A percentile compares a stretch with the other conserved stretches of the same genome.
Evolutionary conservation across 2,888 invertebrate genomes (phyloP).

Genomic region (Chorisops tibialis): DNA sequence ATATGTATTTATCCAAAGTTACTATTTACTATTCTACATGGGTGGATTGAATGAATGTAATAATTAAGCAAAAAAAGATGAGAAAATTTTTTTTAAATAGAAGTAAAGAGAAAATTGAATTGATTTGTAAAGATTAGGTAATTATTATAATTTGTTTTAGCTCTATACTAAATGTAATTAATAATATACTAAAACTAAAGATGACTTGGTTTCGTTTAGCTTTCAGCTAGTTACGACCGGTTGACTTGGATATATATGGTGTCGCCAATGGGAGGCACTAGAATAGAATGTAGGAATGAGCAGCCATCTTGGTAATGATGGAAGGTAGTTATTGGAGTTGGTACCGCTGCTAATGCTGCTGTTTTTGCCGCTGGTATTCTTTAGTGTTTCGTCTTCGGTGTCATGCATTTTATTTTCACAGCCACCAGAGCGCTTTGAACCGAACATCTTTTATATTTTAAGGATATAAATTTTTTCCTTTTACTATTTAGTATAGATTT

Average conservation of each 20-base stretch:
- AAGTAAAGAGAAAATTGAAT: too few species aligned
- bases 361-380: background rate
- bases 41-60: too few species aligned
- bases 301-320: slow-evolving; percentile 26
- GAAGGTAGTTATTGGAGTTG: background rate
- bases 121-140: too few species aligned
- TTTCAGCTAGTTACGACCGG: slow-evolving; percentile 17
- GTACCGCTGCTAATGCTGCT: background rate
- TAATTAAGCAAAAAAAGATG: too few species aligned
- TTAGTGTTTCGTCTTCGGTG: background rate
- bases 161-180: slow-evolving; percentile 11
- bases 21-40: too few species aligned
- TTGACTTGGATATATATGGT: background rate
- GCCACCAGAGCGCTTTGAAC: slow-evolving; percentile 22
- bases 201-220: background rate
- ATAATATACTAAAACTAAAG: slow-evolving; percentile 15
- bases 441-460: slow-evolving; percentile 20
- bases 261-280: slow-evolving; percentile 21
- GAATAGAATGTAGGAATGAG: slow-evolving; percentile 29
- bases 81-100: too few species aligned
- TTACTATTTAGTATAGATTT: background rate
- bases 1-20: too few species aligned
- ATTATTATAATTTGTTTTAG: slow-evolving; percentile 1
- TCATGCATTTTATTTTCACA: slow-evolving; percentile 17
- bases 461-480: background rate